Base-by-base conservation (phyloP, 2,797 vertebrate genomes). In the Eupleurogrammus muticus region DNA sequence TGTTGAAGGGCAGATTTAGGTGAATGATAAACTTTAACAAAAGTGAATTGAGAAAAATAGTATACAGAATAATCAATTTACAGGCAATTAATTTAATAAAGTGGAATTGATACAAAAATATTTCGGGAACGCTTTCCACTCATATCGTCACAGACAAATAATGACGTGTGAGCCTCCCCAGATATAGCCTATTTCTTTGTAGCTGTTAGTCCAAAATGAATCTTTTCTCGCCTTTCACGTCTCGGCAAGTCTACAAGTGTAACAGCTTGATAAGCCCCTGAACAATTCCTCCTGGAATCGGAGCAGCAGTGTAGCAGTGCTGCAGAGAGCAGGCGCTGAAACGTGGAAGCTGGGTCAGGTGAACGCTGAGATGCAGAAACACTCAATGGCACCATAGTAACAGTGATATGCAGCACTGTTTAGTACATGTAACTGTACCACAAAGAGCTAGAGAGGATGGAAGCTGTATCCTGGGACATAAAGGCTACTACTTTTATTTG, bases 391-490 rank as follows among this genome's bases (percentile, higher is more conserved):
- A 21, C 47, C 49, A 19, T n/a, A 9, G 23, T 56, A 56, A 46
- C 1, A 42, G 57, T 19, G 53, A 32, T 20, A 5, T 17, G n/a
- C 48, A 44, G 55, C 23, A 28, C 34, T 46, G 47, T 71, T 74
- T 61, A 49, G 19, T 0, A 56, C 17, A 12, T 52, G 51, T 59
- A 9, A 54, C 42, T 36, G 35, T 16, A 34, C 60, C 42, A 40
- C 14, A 28, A 35, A 59, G 59, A 47, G 48, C 49, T n/a, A 20
- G 3, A 44, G 42, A 5, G 51, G 46, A 63, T 58, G 66, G 55
- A 71, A 65, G 66, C 24, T 47, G 57, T 63, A 65, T 70, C 53
- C 35, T n/a, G 53, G 38, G 48, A 74, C 58, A 46, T 10, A 42
- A 9, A 44, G 47, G 58, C 55, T 48, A 23, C 68, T 24, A 38